phyloP scores from a whole-genome alignment of 2,888 invertebrate species.

The Lomographa bimaculata region DNA sequence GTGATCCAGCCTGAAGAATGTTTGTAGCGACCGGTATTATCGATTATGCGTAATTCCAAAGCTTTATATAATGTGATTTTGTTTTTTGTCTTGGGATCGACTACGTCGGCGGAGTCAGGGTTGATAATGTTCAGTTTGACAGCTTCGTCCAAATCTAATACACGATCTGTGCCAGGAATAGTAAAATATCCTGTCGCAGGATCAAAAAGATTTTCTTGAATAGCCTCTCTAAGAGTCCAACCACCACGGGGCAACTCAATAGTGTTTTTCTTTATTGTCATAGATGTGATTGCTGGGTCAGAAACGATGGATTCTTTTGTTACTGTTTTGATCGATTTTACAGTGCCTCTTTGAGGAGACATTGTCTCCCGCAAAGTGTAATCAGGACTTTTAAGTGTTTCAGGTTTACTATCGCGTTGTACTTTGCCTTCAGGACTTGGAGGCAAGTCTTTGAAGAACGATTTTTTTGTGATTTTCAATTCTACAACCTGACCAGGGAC shows the following conservation, averaged over 20 bases:
- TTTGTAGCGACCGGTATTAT: constrained; percentile 90
- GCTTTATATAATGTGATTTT: constrained; percentile 87
- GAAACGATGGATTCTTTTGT: constrained; percentile 68
- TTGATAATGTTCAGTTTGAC: constrained; percentile 93
- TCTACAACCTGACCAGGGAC: constrained; percentile 77
- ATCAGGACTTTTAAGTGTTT: constrained; percentile 84
- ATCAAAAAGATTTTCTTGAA: constrained; percentile 92
- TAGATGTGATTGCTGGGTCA: constrained; percentile 75
- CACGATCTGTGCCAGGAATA: constrained; percentile 93
- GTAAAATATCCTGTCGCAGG: constrained; percentile 92
- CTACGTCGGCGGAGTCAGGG: constrained; percentile 90
- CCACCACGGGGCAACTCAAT: constrained; percentile 93
- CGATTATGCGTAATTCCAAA: constrained; percentile 90
- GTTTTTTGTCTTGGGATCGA: constrained; percentile 89
- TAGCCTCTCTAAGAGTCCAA: constrained; percentile 92
- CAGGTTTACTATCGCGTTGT: constrained; percentile 78
- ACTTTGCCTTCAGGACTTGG: constrained; percentile 76
- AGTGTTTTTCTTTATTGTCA: constrained; percentile 86
- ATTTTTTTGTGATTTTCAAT: constrained; percentile 79
- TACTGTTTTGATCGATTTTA: constrained; percentile 64
- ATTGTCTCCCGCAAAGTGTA: constrained; percentile 52
- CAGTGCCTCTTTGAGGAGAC: constrained; percentile 49
- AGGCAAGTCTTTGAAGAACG: constrained; percentile 74
- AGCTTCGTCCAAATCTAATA: constrained; percentile 94
- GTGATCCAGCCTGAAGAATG: constrained; percentile 79